Percentiles rank a stretch among this genome's conserved stretches.
phyloP scores from a whole-genome alignment of 1,140 invertebrate species.

The Neuroterus valhalla region DNA sequence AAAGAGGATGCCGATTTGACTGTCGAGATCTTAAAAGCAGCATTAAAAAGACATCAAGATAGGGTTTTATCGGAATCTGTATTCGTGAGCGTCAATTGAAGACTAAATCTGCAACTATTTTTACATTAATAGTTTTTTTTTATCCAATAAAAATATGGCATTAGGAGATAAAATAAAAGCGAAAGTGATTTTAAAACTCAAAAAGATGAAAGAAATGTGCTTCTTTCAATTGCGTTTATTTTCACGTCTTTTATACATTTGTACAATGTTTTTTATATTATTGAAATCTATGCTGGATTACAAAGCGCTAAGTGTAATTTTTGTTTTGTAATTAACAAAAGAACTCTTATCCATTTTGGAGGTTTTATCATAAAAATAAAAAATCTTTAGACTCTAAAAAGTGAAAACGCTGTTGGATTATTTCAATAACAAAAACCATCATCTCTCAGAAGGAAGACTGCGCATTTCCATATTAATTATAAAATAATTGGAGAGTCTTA shows the following conservation, averaged over 20 bases:
- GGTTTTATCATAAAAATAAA: too few relatives aligned
- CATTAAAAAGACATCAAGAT: constrained; percentile 71
- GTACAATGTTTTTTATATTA: constrained; percentile 7
- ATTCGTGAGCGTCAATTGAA: background rate
- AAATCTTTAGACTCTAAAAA: too few relatives aligned
- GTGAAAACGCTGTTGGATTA: too few relatives aligned
- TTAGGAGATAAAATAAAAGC: too few relatives aligned
- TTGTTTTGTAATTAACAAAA: too few relatives aligned
- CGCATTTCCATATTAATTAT: too few relatives aligned
- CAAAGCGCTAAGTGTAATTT: background rate
- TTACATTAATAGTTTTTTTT: background rate
- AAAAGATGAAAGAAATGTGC: constrained; percentile 29
- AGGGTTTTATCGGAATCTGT: constrained; percentile 35
- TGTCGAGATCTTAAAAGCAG: constrained; percentile 78
- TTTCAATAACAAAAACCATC: too few relatives aligned
- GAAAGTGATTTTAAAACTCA: too few relatives aligned
- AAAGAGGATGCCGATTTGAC: constrained; percentile 90
- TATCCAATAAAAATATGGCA: background rate
- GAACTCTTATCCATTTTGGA: too few relatives aligned
- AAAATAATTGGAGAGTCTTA: too few relatives aligned
- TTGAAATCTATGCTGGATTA: background rate
- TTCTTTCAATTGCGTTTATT: background rate
- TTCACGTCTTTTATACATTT: constrained; percentile 21
- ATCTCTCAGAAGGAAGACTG: too few relatives aligned
- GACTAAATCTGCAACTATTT: background rate